Conservation (phyloP, 2,797 vertebrate genomes). For the Limnodromus scolopaceus region DNA sequence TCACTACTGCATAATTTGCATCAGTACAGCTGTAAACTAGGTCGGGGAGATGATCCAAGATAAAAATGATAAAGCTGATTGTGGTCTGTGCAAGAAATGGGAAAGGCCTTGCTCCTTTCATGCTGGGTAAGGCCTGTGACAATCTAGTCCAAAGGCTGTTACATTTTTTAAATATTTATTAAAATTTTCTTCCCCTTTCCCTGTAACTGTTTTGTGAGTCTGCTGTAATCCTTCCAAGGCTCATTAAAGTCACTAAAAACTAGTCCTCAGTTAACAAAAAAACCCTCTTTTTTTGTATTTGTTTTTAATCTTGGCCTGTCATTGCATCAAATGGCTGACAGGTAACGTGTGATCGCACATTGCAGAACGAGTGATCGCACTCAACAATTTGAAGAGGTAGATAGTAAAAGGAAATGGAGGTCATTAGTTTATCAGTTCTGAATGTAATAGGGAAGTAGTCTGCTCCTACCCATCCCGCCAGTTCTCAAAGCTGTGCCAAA, state of each 20-base stretch:
- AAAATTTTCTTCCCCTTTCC: neutral
- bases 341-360: neutral
- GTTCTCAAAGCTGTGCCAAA: neutral
- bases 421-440: neutral
- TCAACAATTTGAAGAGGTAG: neutral
- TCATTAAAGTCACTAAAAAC: neutral
- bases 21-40: neutral
- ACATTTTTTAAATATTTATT: neutral
- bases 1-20: neutral
- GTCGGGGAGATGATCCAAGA: neutral
- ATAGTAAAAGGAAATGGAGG: neutral
- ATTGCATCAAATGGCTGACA: neutral
- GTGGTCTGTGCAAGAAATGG: neutral
- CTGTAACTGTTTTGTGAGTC: neutral
- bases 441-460: neutral
- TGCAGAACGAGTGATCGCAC: neutral
- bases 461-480: neutral
- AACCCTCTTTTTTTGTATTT: accelerated
- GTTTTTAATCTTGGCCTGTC: neutral
- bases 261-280: neutral
- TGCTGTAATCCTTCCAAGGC: neutral
- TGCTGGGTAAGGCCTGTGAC: neutral
- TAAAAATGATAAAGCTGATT: neutral
- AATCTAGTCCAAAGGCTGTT: neutral
- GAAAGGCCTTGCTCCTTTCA: neutral